phyloP scores from a whole-genome alignment of 2,113 vertebrate species.

The Sebastes fasciatus region DNA sequence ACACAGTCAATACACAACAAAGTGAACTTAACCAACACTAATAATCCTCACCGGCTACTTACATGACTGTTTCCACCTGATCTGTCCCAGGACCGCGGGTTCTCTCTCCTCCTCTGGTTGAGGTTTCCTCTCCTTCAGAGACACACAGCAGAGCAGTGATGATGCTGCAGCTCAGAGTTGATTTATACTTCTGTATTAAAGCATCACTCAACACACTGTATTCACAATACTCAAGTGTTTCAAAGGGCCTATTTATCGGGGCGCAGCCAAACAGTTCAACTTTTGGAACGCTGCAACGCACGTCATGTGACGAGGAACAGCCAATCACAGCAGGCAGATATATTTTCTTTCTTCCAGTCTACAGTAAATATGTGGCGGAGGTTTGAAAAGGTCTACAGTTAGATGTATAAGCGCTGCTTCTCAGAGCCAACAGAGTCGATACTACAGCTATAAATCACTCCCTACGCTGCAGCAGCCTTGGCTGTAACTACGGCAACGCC shows the following conservation, averaged over 20 bases:
- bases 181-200: background rate
- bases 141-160: background rate
- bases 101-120: conserved; percentile 78
- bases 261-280: no score
- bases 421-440: background rate
- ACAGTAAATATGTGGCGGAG: no score
- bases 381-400: no score
- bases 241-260: no score
- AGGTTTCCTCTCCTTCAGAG: conserved; percentile 87
- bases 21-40: background rate
- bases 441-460: background rate
- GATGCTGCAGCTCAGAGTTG: background rate
- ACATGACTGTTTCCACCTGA: conserved; percentile 79
- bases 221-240: no score
- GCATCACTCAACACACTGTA: background rate
- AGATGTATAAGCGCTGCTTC: no score
- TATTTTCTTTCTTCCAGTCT: no score
- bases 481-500: background rate
- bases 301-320: no score
- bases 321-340: no score
- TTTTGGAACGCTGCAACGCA: no score
- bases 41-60: conserved; percentile 60
- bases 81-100: conserved; percentile 86
- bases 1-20: background rate
- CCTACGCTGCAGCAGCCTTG: no score